Evolutionary conservation across 1,140 invertebrate species (phyloP).

Genomic region (Pissodes strobi): DNA sequence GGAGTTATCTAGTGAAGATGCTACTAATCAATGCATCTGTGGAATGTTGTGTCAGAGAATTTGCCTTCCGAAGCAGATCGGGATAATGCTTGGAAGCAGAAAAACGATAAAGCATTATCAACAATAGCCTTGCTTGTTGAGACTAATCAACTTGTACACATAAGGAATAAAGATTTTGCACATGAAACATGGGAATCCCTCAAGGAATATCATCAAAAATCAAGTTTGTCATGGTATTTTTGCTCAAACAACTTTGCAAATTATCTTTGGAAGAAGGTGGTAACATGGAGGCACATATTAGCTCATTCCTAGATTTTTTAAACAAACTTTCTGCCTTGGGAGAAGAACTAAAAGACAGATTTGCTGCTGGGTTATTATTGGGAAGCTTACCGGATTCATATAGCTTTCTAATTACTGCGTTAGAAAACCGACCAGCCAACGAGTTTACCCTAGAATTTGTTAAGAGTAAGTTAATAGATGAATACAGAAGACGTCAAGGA

Average conservation of each 20-base stretch:
- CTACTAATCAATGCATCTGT: constrained; percentile 3
- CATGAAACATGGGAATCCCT: constrained; percentile 6
- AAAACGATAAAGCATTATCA: no score
- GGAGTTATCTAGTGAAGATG: constrained; percentile 6
- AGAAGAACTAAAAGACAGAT: no score
- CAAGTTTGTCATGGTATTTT: constrained; percentile 6
- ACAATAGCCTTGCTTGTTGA: constrained; percentile 17
- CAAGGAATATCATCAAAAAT: constrained; percentile 19
- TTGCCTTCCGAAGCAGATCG: no score
- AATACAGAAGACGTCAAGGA: background rate
- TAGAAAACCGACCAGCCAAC: constrained; percentile 2
- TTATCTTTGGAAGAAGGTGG: constrained; percentile 8
- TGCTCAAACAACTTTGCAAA: background rate
- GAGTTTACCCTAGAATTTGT: no score
- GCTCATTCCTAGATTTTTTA: no score
- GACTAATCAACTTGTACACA: background rate
- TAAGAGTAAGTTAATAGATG: no score
- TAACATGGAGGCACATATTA: no score
- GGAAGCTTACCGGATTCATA: constrained; percentile 10
- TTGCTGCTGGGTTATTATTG: no score
- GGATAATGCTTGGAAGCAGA: background rate
- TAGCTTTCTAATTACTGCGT: background rate
- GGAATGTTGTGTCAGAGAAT: no score
- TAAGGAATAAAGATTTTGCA: background rate
- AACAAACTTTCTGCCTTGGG: no score